Percentiles rank a stretch among this genome's conserved stretches.
phyloP scores from a whole-genome alignment of 2,888 invertebrate species.

The Pandemis corylana region DNA sequence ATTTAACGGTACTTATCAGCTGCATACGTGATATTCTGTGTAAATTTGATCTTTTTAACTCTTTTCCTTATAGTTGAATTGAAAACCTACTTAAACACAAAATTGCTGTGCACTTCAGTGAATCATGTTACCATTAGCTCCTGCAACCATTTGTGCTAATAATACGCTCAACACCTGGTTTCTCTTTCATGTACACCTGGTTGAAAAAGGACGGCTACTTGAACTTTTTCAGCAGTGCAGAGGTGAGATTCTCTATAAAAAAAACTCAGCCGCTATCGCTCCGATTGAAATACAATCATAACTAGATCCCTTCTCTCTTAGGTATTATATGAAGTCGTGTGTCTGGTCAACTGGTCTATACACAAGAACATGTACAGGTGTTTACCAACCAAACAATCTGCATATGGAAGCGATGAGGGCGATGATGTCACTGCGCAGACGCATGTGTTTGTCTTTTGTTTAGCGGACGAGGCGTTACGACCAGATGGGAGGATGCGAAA shows the following conservation, averaged over 20 bases:
- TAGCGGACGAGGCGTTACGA: slow-evolving; percentile 41
- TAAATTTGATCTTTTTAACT: too few relatives aligned
- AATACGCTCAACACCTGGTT: neutral
- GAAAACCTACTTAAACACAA: too few relatives aligned
- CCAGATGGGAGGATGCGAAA: slow-evolving; percentile 30
- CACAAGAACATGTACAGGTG: slow-evolving; percentile 28
- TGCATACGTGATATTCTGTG: too few relatives aligned
- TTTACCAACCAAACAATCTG: slow-evolving; percentile 48
- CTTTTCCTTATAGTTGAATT: too few relatives aligned
- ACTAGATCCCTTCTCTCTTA: too few relatives aligned
- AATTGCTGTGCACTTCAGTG: neutral
- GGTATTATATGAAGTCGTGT: too few relatives aligned
- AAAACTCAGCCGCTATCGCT: too few relatives aligned
- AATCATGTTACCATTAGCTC: neutral
- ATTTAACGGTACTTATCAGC: too few relatives aligned
- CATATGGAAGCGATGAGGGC: slow-evolving; percentile 48
- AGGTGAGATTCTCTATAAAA: too few relatives aligned
- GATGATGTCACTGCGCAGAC: slow-evolving; percentile 52
- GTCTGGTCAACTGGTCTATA: too few relatives aligned
- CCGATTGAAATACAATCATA: too few relatives aligned
- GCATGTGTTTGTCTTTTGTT: slow-evolving; percentile 51
- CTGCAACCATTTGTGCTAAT: neutral
- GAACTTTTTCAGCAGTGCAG: too few relatives aligned
- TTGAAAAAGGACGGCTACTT: neutral
- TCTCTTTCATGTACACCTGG: neutral